These are phyloP conservation scores for Drosophila neotestacea DNA, from an alignment of 2,888 invertebrate genomes.

Conservation along the genomic window DNA sequence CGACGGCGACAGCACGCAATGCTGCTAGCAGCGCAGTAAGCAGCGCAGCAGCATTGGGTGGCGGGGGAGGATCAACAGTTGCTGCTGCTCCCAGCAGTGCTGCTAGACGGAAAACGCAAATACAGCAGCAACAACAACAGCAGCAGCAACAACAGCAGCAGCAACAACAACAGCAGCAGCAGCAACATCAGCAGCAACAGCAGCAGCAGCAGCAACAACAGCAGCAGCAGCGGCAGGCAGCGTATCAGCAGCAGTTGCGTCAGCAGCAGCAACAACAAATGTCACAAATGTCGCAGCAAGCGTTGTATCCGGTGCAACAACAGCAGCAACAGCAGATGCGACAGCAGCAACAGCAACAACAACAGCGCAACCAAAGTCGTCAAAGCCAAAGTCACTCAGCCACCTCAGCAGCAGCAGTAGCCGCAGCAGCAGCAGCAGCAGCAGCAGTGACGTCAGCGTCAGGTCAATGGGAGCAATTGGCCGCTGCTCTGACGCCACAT, in stretches of 20 bases:
- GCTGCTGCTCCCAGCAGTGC: constrained; percentile 74
- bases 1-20: constrained; percentile 85
- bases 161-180: constrained; percentile 69
- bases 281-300: constrained; percentile 77
- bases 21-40: constrained; percentile 82
- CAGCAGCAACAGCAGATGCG: constrained; percentile 59
- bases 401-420: constrained; percentile 56
- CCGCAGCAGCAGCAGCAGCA: constrained; percentile 55
- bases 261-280: constrained; percentile 80
- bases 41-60: constrained; percentile 59
- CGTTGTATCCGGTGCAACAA: constrained; percentile 74
- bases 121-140: constrained; percentile 49
- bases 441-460: constrained; percentile 71
- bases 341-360: constrained; percentile 69
- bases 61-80: constrained; percentile 69
- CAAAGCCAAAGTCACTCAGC: constrained; percentile 71
- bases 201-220: constrained; percentile 66
- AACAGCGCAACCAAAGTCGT: constrained; percentile 83
- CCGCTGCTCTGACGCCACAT: constrained; percentile 82
- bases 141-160: constrained; percentile 62
- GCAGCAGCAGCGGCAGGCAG: constrained; percentile 82
- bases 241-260: constrained; percentile 76
- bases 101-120: constrained; percentile 65
- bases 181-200: constrained; percentile 70
- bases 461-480: constrained; percentile 83